A percentile compares a stretch with the other conserved stretches of the same genome.
Conservation (phyloP, 2,888 invertebrate species). For the Hypselothyrea guttata region DNA sequence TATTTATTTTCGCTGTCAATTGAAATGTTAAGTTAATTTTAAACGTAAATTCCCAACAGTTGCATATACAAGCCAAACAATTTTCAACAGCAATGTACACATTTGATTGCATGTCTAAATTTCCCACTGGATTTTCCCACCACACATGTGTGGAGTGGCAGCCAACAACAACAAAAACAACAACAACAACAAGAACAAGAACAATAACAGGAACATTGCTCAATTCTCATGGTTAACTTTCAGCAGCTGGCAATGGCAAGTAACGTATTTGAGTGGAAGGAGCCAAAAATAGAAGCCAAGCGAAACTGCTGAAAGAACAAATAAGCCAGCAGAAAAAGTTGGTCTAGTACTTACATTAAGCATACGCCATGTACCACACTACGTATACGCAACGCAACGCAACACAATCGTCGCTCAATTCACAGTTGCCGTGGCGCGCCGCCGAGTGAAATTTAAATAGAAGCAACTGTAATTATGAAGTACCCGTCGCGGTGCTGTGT, state of each 20-base stretch:
- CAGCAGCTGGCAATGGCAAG: not conserved
- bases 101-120: constrained; percentile 34
- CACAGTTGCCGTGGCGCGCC: constrained; percentile 24
- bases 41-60: not conserved
- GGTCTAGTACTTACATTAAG: constrained; percentile 57
- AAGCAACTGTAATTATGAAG: constrained; percentile 67
- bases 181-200: constrained; percentile 2
- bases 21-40: not conserved
- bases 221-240: constrained; percentile 4
- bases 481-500: constrained; percentile 40
- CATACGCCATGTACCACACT: constrained; percentile 41
- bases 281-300: not conserved
- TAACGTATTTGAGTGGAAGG: constrained; percentile 1
- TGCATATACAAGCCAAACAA: constrained; percentile 14
- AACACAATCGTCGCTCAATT: constrained; percentile 38
- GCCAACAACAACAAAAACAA: not conserved
- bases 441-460: constrained; percentile 63
- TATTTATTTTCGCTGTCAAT: not conserved
- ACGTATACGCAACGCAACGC: constrained; percentile 39
- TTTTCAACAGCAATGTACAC: constrained; percentile 25
- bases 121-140: constrained; percentile 28
- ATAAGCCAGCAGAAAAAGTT: constrained; percentile 34
- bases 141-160: not conserved
- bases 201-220: constrained; percentile 9
- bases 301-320: constrained; percentile 4